phyloP scores from a whole-genome alignment of 2,888 invertebrate genomes.

The Corythucha ciliata region DNA sequence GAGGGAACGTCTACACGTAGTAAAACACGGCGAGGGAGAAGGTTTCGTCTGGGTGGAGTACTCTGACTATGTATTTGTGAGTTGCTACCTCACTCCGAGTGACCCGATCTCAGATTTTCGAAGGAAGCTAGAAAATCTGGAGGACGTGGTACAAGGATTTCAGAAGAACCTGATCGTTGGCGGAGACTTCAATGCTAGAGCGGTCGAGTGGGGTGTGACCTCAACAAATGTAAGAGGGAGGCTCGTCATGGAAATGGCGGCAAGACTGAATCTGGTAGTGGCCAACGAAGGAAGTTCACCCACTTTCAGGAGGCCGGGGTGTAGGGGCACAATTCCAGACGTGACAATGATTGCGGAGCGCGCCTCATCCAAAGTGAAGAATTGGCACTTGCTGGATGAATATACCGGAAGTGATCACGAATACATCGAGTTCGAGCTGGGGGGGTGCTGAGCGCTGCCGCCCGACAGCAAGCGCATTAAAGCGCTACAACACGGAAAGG shows the following conservation, averaged over 20 bases:
- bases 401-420: constrained; percentile 30
- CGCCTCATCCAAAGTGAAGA: background rate
- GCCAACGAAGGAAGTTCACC: constrained; percentile 21
- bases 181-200: constrained; percentile 31
- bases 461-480: background rate
- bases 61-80: constrained; percentile 8
- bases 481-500: background rate
- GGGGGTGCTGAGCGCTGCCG: background rate
- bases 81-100: constrained; percentile 24
- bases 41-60: constrained; percentile 26
- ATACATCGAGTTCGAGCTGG: constrained; percentile 23
- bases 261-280: constrained; percentile 29
- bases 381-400: constrained; percentile 12
- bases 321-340: constrained; percentile 5
- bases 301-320: constrained; percentile 11
- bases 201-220: constrained; percentile 34
- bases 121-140: constrained; percentile 4
- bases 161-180: constrained; percentile 23
- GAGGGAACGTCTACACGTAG: too few species aligned
- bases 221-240: constrained; percentile 31
- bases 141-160: constrained; percentile 4
- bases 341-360: constrained; percentile 1
- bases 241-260: constrained; percentile 32
- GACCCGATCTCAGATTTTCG: constrained; percentile 18
- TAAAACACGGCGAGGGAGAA: background rate